These are phyloP conservation scores for Pasiphila rectangulata DNA, from an alignment of 2,888 invertebrate genomes.

Conservation along the genomic window DNA sequence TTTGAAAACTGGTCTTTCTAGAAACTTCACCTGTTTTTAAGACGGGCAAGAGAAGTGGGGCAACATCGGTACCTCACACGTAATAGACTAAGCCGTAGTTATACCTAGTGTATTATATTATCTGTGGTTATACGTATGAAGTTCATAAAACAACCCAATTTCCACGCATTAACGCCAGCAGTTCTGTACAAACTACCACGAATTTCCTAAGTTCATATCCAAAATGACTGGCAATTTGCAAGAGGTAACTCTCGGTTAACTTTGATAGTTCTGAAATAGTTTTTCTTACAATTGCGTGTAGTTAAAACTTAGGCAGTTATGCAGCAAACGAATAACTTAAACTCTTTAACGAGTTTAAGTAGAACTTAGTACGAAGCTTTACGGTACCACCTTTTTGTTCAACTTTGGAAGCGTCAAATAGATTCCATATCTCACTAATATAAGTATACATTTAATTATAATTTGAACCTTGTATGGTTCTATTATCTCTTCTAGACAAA, in stretches of 20 bases:
- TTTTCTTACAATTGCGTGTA: slow-evolving; percentile 54
- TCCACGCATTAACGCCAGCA: slow-evolving; percentile 30
- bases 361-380: slow-evolving; percentile 12
- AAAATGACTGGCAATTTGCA: slow-evolving; percentile 61
- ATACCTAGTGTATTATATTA: too few relatives aligned
- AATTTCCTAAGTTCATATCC: slow-evolving; percentile 54
- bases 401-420: neutral
- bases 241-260: slow-evolving; percentile 51
- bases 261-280: slow-evolving; percentile 61
- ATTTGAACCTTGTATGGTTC: too few relatives aligned
- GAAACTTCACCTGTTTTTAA: too few relatives aligned
- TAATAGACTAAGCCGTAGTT: too few relatives aligned
- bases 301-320: slow-evolving; percentile 47
- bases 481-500: too few relatives aligned
- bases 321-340: slow-evolving; percentile 40
- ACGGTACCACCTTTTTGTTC: slow-evolving; percentile 14
- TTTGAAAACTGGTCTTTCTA: too few relatives aligned
- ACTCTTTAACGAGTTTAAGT: slow-evolving; percentile 19
- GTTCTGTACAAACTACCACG: slow-evolving; percentile 47
- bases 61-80: too few relatives aligned
- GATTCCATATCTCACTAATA: too few relatives aligned
- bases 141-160: slow-evolving; percentile 20
- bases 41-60: too few relatives aligned
- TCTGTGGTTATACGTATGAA: neutral
- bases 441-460: too few relatives aligned